Conservation (phyloP, 2,888 invertebrate species). For the Lasioglossum oenotherae region DNA sequence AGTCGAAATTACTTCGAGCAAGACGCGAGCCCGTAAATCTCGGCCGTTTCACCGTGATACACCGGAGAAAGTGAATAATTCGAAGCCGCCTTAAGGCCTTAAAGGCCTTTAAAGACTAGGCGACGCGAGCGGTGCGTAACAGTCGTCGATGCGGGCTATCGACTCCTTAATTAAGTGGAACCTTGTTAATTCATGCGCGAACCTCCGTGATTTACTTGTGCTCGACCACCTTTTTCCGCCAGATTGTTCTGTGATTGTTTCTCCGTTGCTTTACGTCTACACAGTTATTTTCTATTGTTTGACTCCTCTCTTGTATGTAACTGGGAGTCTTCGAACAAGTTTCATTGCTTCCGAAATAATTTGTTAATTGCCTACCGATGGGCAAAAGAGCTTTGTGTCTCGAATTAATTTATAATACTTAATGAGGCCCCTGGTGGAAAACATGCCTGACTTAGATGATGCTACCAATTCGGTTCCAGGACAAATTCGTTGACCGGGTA, state of each 20-base stretch:
- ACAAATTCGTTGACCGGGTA: too few relatives aligned
- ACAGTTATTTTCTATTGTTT: not conserved
- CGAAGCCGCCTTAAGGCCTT: conserved; percentile 69
- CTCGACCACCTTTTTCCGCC: not conserved
- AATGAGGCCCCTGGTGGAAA: too few relatives aligned
- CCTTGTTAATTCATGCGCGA: conserved; percentile 64
- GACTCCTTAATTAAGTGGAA: conserved; percentile 65
- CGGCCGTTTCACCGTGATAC: conserved; percentile 56
- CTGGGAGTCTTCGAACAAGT: not conserved
- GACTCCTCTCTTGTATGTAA: not conserved
- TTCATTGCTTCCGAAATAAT: not conserved
- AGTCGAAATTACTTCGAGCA: conserved; percentile 56
- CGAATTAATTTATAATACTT: too few relatives aligned
- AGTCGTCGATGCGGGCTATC: conserved; percentile 47
- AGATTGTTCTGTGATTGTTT: not conserved
- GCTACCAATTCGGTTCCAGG: too few relatives aligned
- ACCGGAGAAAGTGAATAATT: conserved; percentile 77
- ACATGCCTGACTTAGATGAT: too few relatives aligned
- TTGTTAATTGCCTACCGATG: not conserved
- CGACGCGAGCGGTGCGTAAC: conserved; percentile 61
- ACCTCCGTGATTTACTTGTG: conserved; percentile 34
- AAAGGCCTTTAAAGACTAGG: conserved; percentile 59
- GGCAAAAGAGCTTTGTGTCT: not conserved
- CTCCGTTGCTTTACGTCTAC: not conserved
- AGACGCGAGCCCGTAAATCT: conserved; percentile 65